A percentile compares a stretch with the other conserved stretches of the same genome.
These are phyloP conservation scores for Caenorhabditis sp. DNA, from an alignment of 2,888 invertebrate genomes.

Conservation along the genomic window DNA sequence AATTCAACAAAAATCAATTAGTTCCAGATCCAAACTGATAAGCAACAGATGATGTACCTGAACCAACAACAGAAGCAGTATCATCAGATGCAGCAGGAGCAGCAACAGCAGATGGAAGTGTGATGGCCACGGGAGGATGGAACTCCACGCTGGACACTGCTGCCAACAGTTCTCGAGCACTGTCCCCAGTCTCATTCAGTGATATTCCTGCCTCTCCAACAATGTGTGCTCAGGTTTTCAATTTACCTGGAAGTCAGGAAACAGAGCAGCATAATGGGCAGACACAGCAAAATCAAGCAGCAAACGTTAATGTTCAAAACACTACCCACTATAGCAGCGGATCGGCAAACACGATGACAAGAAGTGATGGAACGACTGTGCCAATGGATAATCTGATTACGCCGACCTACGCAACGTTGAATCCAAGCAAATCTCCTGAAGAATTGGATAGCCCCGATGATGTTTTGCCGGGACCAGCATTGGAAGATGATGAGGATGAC, in stretches of 20 bases:
- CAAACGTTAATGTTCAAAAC: conserved; percentile 11
- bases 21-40: conserved; percentile 35
- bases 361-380: conserved; percentile 45
- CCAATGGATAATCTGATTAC: conserved; percentile 52
- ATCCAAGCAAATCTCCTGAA: conserved; percentile 28
- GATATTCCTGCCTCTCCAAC: conserved; percentile 81
- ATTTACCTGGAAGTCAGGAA: background rate
- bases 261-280: background rate
- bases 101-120: conserved; percentile 43
- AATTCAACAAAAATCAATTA: background rate
- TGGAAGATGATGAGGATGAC: conserved; percentile 62
- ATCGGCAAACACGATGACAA: conserved; percentile 62
- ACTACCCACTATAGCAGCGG: conserved; percentile 51
- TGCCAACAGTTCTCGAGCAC: conserved; percentile 72
- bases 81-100: conserved; percentile 6
- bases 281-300: background rate
- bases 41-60: conserved; percentile 32
- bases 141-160: conserved; percentile 72
- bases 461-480: conserved; percentile 53
- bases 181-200: conserved; percentile 76
- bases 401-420: conserved; percentile 43
- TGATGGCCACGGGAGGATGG: conserved; percentile 67
- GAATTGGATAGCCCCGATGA: conserved; percentile 56
- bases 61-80: conserved; percentile 25
- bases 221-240: conserved; percentile 65